These are phyloP conservation scores for Cryptotis parvus DNA, from an alignment of 2,113 vertebrate genomes.

Conservation along the genomic window DNA sequence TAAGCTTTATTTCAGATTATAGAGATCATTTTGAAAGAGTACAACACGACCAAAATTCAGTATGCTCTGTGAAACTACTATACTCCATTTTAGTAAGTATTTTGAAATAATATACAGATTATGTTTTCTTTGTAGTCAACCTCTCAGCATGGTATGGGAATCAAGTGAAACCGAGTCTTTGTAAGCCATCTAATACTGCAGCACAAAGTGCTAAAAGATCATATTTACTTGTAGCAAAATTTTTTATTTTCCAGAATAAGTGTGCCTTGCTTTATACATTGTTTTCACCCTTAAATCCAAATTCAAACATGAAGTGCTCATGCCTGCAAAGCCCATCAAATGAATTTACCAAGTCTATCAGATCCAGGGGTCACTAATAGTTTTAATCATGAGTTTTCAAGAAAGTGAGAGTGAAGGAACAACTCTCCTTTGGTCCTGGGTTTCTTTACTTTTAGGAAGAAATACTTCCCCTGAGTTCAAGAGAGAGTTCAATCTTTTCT, in stretches of 20 bases:
- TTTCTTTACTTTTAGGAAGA: neutral
- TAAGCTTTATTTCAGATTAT: no score
- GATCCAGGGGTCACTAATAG: neutral
- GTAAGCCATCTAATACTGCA: neutral
- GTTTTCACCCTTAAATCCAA: neutral
- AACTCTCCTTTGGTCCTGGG: neutral
- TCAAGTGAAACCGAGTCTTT: neutral
- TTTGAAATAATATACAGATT: neutral
- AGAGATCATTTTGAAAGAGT: no score
- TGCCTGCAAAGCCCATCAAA: rapidly evolving
- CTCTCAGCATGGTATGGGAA: neutral
- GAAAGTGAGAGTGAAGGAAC: neutral
- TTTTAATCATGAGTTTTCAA: neutral
- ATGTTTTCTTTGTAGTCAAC: neutral
- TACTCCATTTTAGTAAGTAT: neutral
- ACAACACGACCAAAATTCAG: neutral
- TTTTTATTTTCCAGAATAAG: conserved; percentile 12
- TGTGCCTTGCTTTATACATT: neutral
- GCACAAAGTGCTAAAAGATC: neutral
- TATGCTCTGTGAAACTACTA: neutral
- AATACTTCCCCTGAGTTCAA: neutral
- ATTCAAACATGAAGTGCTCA: neutral
- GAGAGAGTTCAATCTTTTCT: neutral
- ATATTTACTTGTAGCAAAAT: neutral
- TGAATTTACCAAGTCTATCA: neutral